Percentiles rank a stretch among this genome's conserved stretches.
These are phyloP conservation scores for Mus pahari DNA, from an alignment of 2,113 vertebrate genomes.

Conservation along the genomic window DNA sequence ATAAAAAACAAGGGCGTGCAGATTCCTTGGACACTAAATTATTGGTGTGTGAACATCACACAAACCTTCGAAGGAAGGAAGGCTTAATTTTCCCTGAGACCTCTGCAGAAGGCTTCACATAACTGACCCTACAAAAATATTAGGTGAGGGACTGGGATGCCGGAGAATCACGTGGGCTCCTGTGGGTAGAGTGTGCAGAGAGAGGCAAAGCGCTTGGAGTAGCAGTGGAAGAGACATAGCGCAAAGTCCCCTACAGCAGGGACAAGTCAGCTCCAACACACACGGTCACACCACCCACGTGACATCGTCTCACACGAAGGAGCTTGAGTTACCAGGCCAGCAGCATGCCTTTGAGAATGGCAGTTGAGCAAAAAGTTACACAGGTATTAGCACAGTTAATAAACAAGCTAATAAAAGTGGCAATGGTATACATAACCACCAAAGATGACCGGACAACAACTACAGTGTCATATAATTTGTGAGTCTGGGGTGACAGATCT, in stretches of 20 bases:
- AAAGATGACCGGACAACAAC: not conserved
- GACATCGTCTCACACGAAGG: not conserved
- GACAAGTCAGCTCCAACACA: not conserved
- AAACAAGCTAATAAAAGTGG: not conserved
- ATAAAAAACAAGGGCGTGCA: not conserved
- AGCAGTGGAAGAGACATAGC: not conserved
- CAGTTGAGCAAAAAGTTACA: not conserved
- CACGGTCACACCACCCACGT: too few species aligned
- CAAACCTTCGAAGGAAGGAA: not conserved
- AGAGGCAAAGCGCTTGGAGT: not conserved
- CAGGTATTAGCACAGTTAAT: not conserved
- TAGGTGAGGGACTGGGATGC: not conserved
- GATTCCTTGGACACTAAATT: too few species aligned
- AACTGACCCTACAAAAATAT: too few species aligned
- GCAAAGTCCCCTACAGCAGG: rapidly evolving
- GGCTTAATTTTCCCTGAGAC: not conserved
- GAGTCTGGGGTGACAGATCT: not conserved
- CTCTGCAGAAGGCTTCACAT: not conserved
- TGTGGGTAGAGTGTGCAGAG: not conserved
- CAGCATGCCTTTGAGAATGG: not conserved
- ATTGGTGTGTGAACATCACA: too few species aligned
- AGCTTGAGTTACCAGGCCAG: not conserved
- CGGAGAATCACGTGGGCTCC: rapidly evolving
- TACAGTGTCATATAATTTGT: not conserved
- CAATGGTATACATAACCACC: not conserved